Evolutionary conservation across 2,113 vertebrate species (phyloP).

Genomic region (Rhinoptilus africanus): DNA sequence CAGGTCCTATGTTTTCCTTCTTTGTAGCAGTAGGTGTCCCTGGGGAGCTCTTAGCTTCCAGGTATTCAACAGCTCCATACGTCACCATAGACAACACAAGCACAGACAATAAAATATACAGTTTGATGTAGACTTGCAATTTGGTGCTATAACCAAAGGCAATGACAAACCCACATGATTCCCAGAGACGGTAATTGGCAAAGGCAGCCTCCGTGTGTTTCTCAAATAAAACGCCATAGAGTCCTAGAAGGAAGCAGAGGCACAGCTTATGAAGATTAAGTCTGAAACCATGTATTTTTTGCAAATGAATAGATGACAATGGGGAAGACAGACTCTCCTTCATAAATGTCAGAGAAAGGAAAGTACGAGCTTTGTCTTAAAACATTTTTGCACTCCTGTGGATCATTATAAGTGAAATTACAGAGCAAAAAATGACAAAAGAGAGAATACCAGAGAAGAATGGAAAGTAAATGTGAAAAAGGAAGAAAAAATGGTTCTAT

Average conservation of each 20-base stretch:
- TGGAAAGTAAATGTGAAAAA: neutral
- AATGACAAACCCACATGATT: slow-evolving; percentile 87
- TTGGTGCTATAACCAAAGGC: slow-evolving; percentile 89
- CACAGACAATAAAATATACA: slow-evolving; percentile 80
- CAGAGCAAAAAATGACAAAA: neutral
- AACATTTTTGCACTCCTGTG: neutral
- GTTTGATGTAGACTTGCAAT: slow-evolving; percentile 82
- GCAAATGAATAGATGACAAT: neutral
- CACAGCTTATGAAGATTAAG: neutral
- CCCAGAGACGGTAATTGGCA: slow-evolving; percentile 93
- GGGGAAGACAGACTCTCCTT: neutral
- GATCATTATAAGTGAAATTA: neutral
- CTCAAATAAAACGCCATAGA: slow-evolving; percentile 88
- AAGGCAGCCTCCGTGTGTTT: slow-evolving; percentile 89
- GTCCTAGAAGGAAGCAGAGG: slow-evolving; percentile 71
- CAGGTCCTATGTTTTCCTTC: neutral
- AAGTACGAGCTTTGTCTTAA: neutral
- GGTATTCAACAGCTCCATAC: slow-evolving; percentile 79
- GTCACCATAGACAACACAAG: slow-evolving; percentile 71
- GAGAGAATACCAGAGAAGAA: neutral
- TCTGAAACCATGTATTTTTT: neutral
- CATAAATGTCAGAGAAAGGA: neutral
- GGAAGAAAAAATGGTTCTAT: neutral
- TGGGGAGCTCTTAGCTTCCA: slow-evolving; percentile 60
- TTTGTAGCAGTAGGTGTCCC: neutral